Evolutionary conservation across 2,797 vertebrate genomes (phyloP).

Genomic region (Intellagama lesueurii): DNA sequence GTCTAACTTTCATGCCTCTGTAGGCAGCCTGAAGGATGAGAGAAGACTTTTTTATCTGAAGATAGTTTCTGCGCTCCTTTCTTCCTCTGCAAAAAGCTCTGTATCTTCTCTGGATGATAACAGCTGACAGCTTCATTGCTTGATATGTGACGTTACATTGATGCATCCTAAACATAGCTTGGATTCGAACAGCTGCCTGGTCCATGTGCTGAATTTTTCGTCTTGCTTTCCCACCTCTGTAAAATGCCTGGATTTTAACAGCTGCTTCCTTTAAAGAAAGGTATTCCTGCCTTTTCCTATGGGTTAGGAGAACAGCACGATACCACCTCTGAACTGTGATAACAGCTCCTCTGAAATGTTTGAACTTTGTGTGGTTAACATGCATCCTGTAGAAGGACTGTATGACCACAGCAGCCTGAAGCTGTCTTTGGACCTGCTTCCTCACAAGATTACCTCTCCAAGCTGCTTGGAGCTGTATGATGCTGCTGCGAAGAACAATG

Average conservation of each 20-base stretch:
- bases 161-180: conserved; percentile 87
- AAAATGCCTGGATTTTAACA: conserved; percentile 82
- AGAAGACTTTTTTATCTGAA: conserved; percentile 65
- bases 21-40: conserved; percentile 78
- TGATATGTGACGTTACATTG: conserved; percentile 74
- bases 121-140: conserved; percentile 80
- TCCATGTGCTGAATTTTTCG: conserved; percentile 70
- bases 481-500: conserved; percentile 59
- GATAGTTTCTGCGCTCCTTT: conserved; percentile 68
- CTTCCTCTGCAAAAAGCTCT: conserved; percentile 76
- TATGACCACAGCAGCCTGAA: conserved; percentile 79
- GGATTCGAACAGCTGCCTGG: conserved; percentile 82
- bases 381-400: conserved; percentile 85
- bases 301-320: conserved; percentile 67
- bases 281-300: conserved; percentile 72
- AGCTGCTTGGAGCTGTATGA: conserved; percentile 79
- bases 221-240: conserved; percentile 80
- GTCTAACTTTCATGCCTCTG: conserved; percentile 78
- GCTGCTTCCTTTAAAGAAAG: conserved; percentile 74
- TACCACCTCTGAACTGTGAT: conserved; percentile 82
- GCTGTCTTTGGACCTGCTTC: conserved; percentile 69
- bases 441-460: conserved; percentile 85
- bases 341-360: conserved; percentile 73
- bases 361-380: conserved; percentile 72
- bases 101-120: conserved; percentile 84